phyloP scores from a whole-genome alignment of 2,888 invertebrate species.

The Eudemis profundana region DNA sequence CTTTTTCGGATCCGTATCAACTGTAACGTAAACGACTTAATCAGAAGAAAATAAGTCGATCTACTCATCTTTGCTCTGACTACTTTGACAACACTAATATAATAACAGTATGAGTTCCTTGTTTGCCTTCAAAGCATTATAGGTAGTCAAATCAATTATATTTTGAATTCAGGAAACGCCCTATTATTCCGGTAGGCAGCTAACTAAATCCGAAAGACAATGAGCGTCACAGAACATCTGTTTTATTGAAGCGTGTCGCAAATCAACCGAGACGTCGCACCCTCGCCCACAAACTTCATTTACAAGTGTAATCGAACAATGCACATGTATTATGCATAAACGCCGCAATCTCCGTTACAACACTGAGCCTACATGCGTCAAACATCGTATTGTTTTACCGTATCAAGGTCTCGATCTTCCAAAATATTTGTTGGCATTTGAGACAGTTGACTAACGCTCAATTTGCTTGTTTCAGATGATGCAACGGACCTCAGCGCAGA shows the following conservation, averaged over 20 bases:
- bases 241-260: slow-evolving; percentile 41
- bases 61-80: no score
- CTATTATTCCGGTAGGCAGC: slow-evolving; percentile 49
- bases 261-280: slow-evolving; percentile 35
- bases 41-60: no score
- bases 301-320: slow-evolving; percentile 55
- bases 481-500: slow-evolving; percentile 74
- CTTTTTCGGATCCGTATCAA: no score
- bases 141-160: background rate
- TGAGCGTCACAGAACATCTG: slow-evolving; percentile 42
- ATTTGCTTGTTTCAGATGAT: slow-evolving; percentile 72
- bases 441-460: slow-evolving; percentile 18
- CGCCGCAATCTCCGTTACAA: slow-evolving; percentile 48
- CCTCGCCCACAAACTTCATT: slow-evolving; percentile 56
- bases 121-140: background rate
- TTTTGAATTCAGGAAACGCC: slow-evolving; percentile 34
- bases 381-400: slow-evolving; percentile 39
- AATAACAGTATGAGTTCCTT: background rate
- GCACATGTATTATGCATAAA: slow-evolving; percentile 55
- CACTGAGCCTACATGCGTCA: slow-evolving; percentile 43
- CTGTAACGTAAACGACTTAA: no score
- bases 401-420: slow-evolving; percentile 43
- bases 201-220: slow-evolving; percentile 53
- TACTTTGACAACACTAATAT: no score
- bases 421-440: slow-evolving; percentile 24